These are phyloP conservation scores for Leucania comma DNA, from an alignment of 2,888 invertebrate species.

Conservation along the genomic window DNA sequence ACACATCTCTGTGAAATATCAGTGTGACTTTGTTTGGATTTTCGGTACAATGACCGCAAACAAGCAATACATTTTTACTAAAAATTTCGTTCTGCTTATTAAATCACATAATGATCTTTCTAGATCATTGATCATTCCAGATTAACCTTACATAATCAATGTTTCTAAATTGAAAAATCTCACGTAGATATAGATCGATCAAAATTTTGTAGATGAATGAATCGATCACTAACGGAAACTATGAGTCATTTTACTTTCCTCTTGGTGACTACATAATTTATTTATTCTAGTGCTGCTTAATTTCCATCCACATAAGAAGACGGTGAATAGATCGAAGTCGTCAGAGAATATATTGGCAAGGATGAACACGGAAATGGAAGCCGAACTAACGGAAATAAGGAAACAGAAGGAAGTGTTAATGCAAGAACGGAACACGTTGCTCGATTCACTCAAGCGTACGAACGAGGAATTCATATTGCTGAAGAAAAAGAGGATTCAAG, in stretches of 20 bases:
- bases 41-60: neutral
- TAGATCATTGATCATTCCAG: too few relatives aligned
- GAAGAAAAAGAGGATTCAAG: constrained; percentile 95
- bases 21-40: neutral
- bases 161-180: neutral
- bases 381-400: constrained; percentile 82
- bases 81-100: neutral
- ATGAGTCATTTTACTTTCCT: neutral
- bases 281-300: constrained; percentile 80
- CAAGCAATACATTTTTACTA: neutral
- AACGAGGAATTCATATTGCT: constrained; percentile 94
- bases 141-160: too few relatives aligned
- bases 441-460: constrained; percentile 93
- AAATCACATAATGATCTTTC: neutral
- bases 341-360: constrained; percentile 83
- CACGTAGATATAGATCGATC: neutral
- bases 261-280: constrained; percentile 2
- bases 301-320: constrained; percentile 83
- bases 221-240: neutral
- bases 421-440: constrained; percentile 89
- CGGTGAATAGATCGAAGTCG: constrained; percentile 79
- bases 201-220: neutral
- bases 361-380: constrained; percentile 85
- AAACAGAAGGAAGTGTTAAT: constrained; percentile 87
- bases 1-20: constrained; percentile 3